Conservation (phyloP, 2,113 vertebrate genomes). For the Empidonax alnorum region DNA sequence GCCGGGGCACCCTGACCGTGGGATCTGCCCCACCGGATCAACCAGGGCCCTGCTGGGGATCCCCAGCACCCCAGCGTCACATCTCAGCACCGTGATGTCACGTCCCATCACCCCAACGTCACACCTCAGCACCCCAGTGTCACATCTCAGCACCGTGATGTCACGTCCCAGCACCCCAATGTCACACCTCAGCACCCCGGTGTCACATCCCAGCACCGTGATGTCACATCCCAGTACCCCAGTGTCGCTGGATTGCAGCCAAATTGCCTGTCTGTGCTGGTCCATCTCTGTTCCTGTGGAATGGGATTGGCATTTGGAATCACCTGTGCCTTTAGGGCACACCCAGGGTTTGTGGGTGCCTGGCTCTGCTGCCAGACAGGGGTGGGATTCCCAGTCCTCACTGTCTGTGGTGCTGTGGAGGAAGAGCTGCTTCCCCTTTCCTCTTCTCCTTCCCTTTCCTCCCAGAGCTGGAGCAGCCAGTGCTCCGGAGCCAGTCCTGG, state of each 20-base stretch:
- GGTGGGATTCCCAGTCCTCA: neutral
- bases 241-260: fast-evolving
- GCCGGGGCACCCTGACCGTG: fast-evolving
- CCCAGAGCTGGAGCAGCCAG: neutral
- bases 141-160: too few relatives aligned
- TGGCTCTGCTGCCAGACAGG: neutral
- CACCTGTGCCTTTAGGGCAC: neutral
- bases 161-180: neutral
- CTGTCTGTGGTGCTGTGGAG: neutral
- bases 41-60: fast-evolving
- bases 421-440: neutral
- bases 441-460: neutral
- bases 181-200: neutral
- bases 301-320: neutral
- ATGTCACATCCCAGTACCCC: neutral
- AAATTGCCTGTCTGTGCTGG: fast-evolving
- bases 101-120: neutral
- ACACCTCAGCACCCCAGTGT: neutral
- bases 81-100: neutral
- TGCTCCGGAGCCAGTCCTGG: neutral
- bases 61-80: neutral
- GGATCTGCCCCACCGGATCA: fast-evolving
- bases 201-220: neutral
- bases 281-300: neutral
- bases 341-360: neutral